Evolutionary conservation across 2,888 invertebrate species (phyloP).

Genomic region (Mythimna impura): DNA sequence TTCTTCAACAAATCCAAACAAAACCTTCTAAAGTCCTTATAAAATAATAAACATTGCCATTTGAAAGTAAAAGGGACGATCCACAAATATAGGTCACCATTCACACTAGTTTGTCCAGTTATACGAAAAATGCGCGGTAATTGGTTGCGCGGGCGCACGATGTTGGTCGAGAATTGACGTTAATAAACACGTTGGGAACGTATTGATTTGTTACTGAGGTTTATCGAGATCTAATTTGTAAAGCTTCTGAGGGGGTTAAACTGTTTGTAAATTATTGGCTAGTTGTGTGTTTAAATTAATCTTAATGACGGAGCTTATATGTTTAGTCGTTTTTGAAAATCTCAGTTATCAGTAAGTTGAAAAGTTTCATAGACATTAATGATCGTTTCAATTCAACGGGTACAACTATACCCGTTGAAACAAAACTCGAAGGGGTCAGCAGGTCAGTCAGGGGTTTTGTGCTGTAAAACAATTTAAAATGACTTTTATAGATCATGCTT

Average conservation of each 20-base stretch:
- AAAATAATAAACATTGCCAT: slow-evolving; percentile 35
- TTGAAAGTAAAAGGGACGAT: slow-evolving; percentile 64
- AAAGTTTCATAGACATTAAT: too few relatives aligned
- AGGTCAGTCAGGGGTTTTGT: too few relatives aligned
- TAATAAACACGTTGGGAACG: slow-evolving; percentile 65
- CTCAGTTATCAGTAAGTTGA: too few relatives aligned
- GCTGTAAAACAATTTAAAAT: too few relatives aligned
- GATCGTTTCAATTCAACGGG: too few relatives aligned
- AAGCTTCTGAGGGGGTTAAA: slow-evolving; percentile 52
- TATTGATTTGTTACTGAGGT: slow-evolving; percentile 64
- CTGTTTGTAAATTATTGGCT: slow-evolving; percentile 29
- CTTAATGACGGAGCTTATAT: neutral
- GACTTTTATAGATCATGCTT: too few relatives aligned
- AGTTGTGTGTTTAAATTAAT: slow-evolving; percentile 15
- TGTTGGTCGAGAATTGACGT: slow-evolving; percentile 54
- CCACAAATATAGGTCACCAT: slow-evolving; percentile 48
- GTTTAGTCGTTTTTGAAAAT: too few relatives aligned
- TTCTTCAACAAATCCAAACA: neutral
- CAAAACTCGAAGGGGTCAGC: too few relatives aligned
- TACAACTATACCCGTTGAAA: too few relatives aligned
- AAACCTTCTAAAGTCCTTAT: slow-evolving; percentile 10
- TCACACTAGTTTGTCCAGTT: slow-evolving; percentile 56
- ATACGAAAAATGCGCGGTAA: slow-evolving; percentile 64
- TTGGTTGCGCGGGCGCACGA: slow-evolving; percentile 69
- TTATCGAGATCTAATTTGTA: slow-evolving; percentile 58